phyloP scores from a whole-genome alignment of 2,888 invertebrate species.

The Hirudinaria manillensis region DNA sequence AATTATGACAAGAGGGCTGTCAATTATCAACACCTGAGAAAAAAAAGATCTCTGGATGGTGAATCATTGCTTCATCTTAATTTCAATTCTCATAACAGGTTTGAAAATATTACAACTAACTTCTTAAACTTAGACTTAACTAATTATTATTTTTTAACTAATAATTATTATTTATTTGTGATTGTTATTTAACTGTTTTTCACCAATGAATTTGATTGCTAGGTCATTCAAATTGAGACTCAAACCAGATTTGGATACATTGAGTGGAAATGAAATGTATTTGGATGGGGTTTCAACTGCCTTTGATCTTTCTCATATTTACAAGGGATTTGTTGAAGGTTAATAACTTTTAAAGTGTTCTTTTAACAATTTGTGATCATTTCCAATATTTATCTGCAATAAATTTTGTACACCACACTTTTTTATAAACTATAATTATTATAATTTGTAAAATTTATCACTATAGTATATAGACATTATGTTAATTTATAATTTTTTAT shows the following conservation, averaged over 20 bases:
- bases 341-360: background rate
- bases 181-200: conserved; percentile 2
- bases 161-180: background rate
- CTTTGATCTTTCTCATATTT: conserved; percentile 19
- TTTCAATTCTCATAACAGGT: conserved; percentile 24
- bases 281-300: background rate
- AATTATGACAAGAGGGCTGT: background rate
- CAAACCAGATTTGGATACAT: conserved; percentile 1
- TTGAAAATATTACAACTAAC: no score
- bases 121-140: background rate
- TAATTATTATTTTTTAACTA: background rate
- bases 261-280: background rate
- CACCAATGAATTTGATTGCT: background rate
- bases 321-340: conserved; percentile 23
- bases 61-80: background rate
- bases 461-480: no score
- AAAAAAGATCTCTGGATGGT: conserved; percentile 16
- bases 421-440: no score
- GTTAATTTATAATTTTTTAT: background rate
- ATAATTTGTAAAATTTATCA: no score
- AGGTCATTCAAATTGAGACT: conserved; percentile 8
- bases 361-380: background rate
- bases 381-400: no score
- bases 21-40: conserved; percentile 16
- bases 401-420: no score